Percentiles rank a stretch among this genome's conserved stretches.
Conservation (phyloP, 2,888 invertebrate genomes). For the Lycophotia porphyrea region DNA sequence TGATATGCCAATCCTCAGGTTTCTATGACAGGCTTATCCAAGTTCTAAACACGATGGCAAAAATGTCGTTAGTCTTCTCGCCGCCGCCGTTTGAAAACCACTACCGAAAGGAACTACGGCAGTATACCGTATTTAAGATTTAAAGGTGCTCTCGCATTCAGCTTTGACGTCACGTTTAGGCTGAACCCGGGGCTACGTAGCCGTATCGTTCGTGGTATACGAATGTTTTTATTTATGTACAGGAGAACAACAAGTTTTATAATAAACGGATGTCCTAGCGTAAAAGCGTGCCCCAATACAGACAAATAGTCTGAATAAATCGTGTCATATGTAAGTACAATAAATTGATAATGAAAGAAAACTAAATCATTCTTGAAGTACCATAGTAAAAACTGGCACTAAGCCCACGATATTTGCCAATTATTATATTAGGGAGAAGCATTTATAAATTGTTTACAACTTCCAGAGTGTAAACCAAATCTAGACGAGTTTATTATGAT, state of each 20-base stretch:
- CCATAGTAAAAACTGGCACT: conserved; percentile 17
- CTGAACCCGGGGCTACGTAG: neutral
- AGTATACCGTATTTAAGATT: neutral
- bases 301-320: neutral
- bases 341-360: conserved; percentile 9
- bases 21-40: neutral
- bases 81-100: neutral
- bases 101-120: neutral
- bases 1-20: neutral
- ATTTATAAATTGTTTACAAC: conserved; percentile 15
- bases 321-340: neutral
- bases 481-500: neutral
- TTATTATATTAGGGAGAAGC: conserved; percentile 16
- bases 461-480: neutral
- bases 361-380: conserved; percentile 4
- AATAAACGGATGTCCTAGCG: neutral
- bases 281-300: too few species aligned
- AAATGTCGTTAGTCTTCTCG: neutral
- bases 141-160: neutral
- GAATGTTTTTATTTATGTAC: neutral
- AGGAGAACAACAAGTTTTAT: neutral
- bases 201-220: neutral
- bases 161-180: neutral
- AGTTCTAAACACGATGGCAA: neutral
- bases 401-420: conserved; percentile 43